Evolutionary conservation across 2,888 invertebrate genomes (phyloP).

Genomic region (Tinea semifulvella): DNA sequence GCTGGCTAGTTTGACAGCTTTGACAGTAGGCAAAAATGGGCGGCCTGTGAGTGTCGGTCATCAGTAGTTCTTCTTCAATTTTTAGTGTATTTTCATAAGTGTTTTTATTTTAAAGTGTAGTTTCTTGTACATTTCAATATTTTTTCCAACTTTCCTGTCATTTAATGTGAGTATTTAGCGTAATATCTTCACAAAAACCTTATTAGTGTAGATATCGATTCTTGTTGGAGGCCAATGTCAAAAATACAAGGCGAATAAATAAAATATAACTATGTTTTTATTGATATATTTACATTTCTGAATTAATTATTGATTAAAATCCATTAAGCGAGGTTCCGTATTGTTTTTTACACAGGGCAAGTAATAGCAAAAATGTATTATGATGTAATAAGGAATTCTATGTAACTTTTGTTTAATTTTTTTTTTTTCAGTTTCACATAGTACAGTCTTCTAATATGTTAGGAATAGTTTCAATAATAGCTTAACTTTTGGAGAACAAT

Average conservation of each 20-base stretch:
- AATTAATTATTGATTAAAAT: too few species aligned
- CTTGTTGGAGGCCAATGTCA: slow-evolving; percentile 58
- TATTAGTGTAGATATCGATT: slow-evolving; percentile 46
- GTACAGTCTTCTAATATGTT: too few species aligned
- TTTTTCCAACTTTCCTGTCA: slow-evolving; percentile 31
- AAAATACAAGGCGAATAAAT: slow-evolving; percentile 18
- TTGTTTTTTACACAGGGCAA: too few species aligned
- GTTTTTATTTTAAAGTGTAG: slow-evolving; percentile 23
- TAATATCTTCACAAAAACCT: slow-evolving; percentile 26
- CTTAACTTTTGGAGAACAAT: too few species aligned
- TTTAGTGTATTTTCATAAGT: slow-evolving; percentile 29
- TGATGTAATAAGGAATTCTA: too few species aligned
- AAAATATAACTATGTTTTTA: background rate
- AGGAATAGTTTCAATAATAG: too few species aligned
- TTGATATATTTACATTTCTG: background rate
- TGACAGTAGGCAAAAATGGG: slow-evolving; percentile 40
- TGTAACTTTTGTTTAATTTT: too few species aligned
- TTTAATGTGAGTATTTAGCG: slow-evolving; percentile 35
- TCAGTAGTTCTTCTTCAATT: slow-evolving; percentile 31
- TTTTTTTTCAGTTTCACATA: too few species aligned
- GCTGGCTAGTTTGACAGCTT: slow-evolving; percentile 24
- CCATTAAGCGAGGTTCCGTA: too few species aligned
- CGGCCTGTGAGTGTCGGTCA: slow-evolving; percentile 31
- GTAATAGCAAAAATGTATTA: too few species aligned
- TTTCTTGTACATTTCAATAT: slow-evolving; percentile 33